Percentiles rank a stretch among this genome's conserved stretches.
phyloP scores from a whole-genome alignment of 2,888 invertebrate species.

The Cataglyphis livida region DNA sequence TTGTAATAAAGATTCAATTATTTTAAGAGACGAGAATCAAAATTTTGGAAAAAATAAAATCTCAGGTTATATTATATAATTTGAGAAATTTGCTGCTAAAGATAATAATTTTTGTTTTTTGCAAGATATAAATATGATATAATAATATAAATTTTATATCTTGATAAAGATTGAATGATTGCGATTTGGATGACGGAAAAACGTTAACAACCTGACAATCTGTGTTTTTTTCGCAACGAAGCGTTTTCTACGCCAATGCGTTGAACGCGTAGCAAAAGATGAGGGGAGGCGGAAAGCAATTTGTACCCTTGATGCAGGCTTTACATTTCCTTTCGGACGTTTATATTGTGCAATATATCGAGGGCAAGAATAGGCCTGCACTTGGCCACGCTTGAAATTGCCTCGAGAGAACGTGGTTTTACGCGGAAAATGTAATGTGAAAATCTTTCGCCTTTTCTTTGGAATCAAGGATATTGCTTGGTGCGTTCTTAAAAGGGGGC shows the following conservation, averaged over 20 bases:
- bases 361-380: slow-evolving; percentile 52
- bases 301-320: slow-evolving; percentile 63
- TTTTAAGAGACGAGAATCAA: background rate
- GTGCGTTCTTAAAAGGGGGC: slow-evolving; percentile 23
- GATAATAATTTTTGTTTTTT: background rate
- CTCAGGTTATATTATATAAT: background rate
- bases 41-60: background rate
- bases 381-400: slow-evolving; percentile 52
- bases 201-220: background rate
- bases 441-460: background rate
- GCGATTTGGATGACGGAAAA: background rate
- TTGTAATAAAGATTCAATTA: background rate
- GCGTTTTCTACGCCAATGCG: slow-evolving; percentile 64
- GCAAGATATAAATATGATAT: background rate
- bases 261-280: slow-evolving; percentile 42
- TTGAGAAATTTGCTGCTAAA: background rate
- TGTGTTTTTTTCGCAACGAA: slow-evolving; percentile 15
- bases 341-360: slow-evolving; percentile 64
- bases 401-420: slow-evolving; percentile 41
- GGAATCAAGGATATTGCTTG: slow-evolving; percentile 14
- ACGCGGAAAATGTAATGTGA: slow-evolving; percentile 21
- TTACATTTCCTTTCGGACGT: slow-evolving; percentile 61
- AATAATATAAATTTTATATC: background rate
- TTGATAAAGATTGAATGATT: background rate
- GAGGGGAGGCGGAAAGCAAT: slow-evolving; percentile 66